phyloP scores from a whole-genome alignment of 2,888 invertebrate species.

The Conchocele bisecta region DNA sequence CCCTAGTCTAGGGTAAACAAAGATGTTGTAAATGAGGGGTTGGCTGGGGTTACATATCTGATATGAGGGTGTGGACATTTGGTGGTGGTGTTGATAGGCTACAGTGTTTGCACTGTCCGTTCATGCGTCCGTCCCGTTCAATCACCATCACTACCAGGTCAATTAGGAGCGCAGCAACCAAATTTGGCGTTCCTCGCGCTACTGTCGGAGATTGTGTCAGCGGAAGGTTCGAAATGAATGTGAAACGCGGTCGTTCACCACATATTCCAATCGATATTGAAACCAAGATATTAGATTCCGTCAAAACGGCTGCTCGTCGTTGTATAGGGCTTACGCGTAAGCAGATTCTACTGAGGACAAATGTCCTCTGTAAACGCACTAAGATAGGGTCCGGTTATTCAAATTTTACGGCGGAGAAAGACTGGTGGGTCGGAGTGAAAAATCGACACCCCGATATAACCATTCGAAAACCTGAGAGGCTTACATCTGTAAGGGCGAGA shows the following conservation, averaged over 20 bases:
- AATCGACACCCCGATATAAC: not conserved
- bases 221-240: slow-evolving; percentile 8
- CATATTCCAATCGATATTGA: slow-evolving; percentile 26
- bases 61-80: too few species aligned
- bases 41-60: too few species aligned
- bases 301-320: slow-evolving; percentile 33
- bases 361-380: slow-evolving; percentile 7
- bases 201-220: slow-evolving; percentile 37
- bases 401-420: slow-evolving; percentile 4
- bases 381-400: not conserved
- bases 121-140: too few species aligned
- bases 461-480: not conserved
- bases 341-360: slow-evolving; percentile 4
- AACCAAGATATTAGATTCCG: slow-evolving; percentile 30
- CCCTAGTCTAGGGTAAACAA: too few species aligned
- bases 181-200: slow-evolving; percentile 26
- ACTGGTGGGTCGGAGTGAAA: slow-evolving; percentile 6
- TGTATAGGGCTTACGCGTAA: slow-evolving; percentile 41
- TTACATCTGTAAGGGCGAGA: not conserved
- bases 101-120: too few species aligned
- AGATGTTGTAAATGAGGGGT: too few species aligned
- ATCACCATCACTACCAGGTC: too few species aligned
- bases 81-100: too few species aligned
- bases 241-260: slow-evolving; percentile 24
- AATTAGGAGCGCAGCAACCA: slow-evolving; percentile 25